A percentile compares a stretch with the other conserved stretches of the same genome.
phyloP scores from a whole-genome alignment of 1,140 invertebrate species.

The Leptopilina boulardi region DNA sequence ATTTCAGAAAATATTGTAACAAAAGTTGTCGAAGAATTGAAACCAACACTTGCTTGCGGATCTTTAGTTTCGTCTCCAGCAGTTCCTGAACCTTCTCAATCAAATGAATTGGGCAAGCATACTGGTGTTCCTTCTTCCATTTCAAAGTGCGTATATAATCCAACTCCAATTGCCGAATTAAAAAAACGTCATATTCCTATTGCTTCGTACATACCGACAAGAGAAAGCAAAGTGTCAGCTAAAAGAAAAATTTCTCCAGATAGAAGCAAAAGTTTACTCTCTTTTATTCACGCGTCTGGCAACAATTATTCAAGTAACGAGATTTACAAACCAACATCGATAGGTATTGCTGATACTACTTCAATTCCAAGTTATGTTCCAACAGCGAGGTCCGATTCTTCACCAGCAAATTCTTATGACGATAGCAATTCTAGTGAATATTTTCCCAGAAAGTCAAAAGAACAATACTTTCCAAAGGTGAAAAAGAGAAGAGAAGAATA shows the following conservation, averaged over 20 bases:
- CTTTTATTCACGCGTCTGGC: conserved; percentile 56
- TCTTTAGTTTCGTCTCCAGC: conserved; percentile 44
- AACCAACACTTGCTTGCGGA: conserved; percentile 63
- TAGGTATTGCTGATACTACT: conserved; percentile 45
- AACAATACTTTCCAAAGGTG: conserved; percentile 65
- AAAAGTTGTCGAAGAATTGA: conserved; percentile 72
- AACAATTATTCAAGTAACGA: conserved; percentile 56
- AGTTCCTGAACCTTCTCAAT: conserved; percentile 54
- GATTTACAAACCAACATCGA: conserved; percentile 70
- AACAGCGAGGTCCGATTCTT: conserved; percentile 60
- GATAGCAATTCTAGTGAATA: conserved; percentile 64
- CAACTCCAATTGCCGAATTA: conserved; percentile 79
- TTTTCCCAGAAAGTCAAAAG: conserved; percentile 62
- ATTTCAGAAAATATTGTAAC: conserved; percentile 72
- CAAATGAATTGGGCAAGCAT: conserved; percentile 37
- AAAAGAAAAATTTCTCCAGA: conserved; percentile 70
- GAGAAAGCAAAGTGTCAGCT: conserved; percentile 69
- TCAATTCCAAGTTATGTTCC: conserved; percentile 64
- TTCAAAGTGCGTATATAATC: conserved; percentile 76
- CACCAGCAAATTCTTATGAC: conserved; percentile 61
- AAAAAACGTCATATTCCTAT: conserved; percentile 76
- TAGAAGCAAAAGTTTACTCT: conserved; percentile 63
- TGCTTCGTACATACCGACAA: conserved; percentile 69
- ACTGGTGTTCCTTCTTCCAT: conserved; percentile 49
- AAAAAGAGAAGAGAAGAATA: conserved; percentile 73